These are phyloP conservation scores for Acanthopleura granulata DNA, from an alignment of 2,888 invertebrate species.

Conservation along the genomic window DNA sequence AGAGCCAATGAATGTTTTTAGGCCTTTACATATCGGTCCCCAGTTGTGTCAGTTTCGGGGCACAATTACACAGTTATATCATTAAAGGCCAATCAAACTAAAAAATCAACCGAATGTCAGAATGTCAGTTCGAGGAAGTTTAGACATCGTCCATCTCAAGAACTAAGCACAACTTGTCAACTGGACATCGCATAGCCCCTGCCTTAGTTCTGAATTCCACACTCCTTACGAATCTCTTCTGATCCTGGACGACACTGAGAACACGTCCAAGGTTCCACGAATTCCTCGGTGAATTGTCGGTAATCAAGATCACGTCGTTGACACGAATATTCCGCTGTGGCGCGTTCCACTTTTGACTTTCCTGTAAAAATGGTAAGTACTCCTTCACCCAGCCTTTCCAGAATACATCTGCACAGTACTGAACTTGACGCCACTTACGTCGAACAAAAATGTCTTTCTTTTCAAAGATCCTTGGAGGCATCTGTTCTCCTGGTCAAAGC, in stretches of 20 bases:
- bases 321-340: neutral
- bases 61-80: neutral
- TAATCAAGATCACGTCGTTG: neutral
- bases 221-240: neutral
- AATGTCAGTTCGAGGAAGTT: neutral
- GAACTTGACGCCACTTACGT: slow-evolving; percentile 35
- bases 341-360: slow-evolving; percentile 27
- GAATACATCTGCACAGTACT: slow-evolving; percentile 35
- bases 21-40: too few species aligned
- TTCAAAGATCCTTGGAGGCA: slow-evolving; percentile 28
- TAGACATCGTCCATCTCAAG: neutral
- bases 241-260: neutral
- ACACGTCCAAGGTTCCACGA: neutral
- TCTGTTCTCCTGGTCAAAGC: neutral
- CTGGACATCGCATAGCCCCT: neutral
- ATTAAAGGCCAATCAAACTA: neutral
- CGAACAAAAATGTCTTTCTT: slow-evolving; percentile 29
- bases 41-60: neutral
- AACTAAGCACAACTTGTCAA: neutral
- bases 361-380: slow-evolving; percentile 26
- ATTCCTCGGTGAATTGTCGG: neutral
- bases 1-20: too few species aligned
- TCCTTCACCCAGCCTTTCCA: slow-evolving; percentile 28
- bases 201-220: neutral
- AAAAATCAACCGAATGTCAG: neutral